Conservation (phyloP, 2,113 vertebrate species). For the Cololabis saira region DNA sequence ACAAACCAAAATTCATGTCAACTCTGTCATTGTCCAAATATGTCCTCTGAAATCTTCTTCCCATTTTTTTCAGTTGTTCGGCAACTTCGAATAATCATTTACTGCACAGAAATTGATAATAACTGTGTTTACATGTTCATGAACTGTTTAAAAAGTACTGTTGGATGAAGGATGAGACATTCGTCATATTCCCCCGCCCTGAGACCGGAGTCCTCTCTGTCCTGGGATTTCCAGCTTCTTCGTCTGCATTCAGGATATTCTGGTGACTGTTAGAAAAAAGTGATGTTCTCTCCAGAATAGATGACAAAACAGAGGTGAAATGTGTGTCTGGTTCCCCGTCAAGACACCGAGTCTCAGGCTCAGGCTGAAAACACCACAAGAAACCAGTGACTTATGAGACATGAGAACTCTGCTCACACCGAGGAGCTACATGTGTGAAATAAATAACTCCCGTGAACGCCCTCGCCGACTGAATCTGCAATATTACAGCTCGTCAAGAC, state of each 20-base stretch:
- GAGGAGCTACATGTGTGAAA: conserved; percentile 59
- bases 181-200: too few relatives aligned
- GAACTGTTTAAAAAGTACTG: neutral
- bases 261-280: conserved; percentile 17
- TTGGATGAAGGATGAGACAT: conserved; percentile 8
- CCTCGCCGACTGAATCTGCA: conserved; percentile 54
- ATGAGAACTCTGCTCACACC: conserved; percentile 42
- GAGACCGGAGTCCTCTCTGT: too few relatives aligned
- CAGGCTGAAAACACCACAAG: conserved; percentile 25
- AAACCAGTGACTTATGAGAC: conserved; percentile 33
- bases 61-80: neutral
- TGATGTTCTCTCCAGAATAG: conserved; percentile 10
- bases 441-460: conserved; percentile 52
- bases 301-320: conserved; percentile 2
- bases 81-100: neutral
- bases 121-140: conserved; percentile 11
- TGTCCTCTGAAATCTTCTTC: neutral
- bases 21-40: too few relatives aligned
- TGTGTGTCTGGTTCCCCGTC: neutral
- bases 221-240: neutral
- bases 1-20: too few relatives aligned
- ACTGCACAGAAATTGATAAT: conserved; percentile 6
- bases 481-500: conserved; percentile 73
- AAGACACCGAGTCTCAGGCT: conserved; percentile 2
- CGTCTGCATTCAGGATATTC: conserved; percentile 21